These are phyloP conservation scores for Tetrao urogallus DNA, from an alignment of 2,113 vertebrate genomes.

Conservation along the genomic window DNA sequence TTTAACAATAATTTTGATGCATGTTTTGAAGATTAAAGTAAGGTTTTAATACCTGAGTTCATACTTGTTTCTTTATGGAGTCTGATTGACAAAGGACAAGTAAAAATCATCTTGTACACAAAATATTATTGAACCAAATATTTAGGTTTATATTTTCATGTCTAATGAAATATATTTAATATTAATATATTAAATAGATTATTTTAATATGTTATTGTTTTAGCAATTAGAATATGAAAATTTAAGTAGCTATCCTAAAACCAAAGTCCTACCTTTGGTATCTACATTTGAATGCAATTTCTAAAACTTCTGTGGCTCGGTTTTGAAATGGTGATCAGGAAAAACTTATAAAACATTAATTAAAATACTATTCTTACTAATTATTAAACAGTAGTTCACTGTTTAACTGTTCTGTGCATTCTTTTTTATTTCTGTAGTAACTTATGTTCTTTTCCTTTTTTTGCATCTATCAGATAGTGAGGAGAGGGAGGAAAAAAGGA, in stretches of 20 bases:
- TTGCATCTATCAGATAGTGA: background rate
- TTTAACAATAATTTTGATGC: background rate
- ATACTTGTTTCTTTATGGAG: background rate
- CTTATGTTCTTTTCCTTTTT: background rate
- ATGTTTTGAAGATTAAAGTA: background rate
- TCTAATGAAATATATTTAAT: accelerated
- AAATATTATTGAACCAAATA: background rate
- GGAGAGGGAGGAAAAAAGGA: background rate
- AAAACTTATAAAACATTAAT: background rate
- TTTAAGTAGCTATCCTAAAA: background rate
- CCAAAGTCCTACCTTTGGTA: background rate
- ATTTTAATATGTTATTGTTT: background rate
- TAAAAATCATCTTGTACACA: background rate
- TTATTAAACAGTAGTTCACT: background rate
- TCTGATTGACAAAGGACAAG: background rate
- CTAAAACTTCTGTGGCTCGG: background rate
- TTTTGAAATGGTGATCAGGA: background rate
- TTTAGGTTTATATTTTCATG: background rate
- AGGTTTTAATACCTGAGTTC: background rate
- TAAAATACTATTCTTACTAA: background rate
- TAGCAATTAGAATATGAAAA: background rate
- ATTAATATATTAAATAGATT: background rate
- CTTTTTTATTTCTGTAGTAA: background rate
- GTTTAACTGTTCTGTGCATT: background rate
- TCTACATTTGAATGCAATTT: background rate